Base-by-base conservation (phyloP, 64 coral and sea anemone species). In the Actinia equina region DNA sequence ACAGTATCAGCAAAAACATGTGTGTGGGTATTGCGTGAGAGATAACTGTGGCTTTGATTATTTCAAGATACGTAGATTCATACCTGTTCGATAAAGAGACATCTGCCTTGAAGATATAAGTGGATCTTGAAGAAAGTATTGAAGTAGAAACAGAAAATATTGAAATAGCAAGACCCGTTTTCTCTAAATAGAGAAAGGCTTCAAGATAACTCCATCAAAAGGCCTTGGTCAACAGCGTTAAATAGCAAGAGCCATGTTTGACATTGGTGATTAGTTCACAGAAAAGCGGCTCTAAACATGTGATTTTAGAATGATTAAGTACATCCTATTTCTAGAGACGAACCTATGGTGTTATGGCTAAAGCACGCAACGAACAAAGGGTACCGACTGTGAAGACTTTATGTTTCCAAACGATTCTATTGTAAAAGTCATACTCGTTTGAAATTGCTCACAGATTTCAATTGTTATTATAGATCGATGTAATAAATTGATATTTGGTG, bases 41-140 rank as follows among this genome's bases (percentile, higher is more conserved):
- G 62, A 65, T 65, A 65, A 65, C 62, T 65, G 62, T 65, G n/a
- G 22, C 62, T 65, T 60, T 60, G 59, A 60, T 60, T 60, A 60
- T 60, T n/a, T 22, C 19, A 23, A 25, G 19, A 5, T 65, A 25
- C 22, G 19, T n/a, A 65, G 19, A 65, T 23, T n/a, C n/a, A 65
- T 65, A 65, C 62, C 62, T 65, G 62, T 65, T 65, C 62, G n/a
- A 65, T 65, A 65, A 65, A 65, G 10, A 65, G 6, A 7, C 62
- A 65, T 65, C 62, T 6, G 19, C 5, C n/a, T 65, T 22, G 6
- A 22, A 20, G 19, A n/a, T 65, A 65, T 10, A 20, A 23, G 19
- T 7, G 7, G n/a, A 65, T 65, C 62, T 65, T 14, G 7, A 65
- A 65, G 62, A 65, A 20, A 65, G n/a, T 65, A n/a, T 65, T 65